Evolutionary conservation across 2,797 vertebrate genomes (phyloP).

Genomic region (Falco columbarius): DNA sequence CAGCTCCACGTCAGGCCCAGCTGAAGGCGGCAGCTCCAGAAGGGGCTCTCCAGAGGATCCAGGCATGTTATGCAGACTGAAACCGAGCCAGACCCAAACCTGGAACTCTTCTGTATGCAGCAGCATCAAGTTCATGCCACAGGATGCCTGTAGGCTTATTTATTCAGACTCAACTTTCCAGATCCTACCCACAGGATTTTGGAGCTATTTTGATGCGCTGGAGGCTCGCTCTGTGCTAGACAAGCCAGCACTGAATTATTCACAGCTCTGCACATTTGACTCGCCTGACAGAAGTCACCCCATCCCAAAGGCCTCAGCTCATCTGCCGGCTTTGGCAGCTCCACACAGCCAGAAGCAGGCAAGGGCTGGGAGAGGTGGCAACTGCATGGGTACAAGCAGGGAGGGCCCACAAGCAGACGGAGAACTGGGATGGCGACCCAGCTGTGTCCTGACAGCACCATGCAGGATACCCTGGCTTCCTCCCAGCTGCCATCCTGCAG

Average conservation of each 20-base stretch:
- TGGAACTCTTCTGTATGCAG: background rate
- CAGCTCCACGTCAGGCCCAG: accelerated
- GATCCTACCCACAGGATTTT: background rate
- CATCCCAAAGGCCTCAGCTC: accelerated
- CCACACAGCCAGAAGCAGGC: background rate
- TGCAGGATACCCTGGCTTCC: background rate
- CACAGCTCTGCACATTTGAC: background rate
- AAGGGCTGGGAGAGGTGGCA: background rate
- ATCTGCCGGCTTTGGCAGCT: background rate
- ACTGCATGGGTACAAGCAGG: background rate
- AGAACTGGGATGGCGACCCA: background rate
- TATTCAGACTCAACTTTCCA: background rate
- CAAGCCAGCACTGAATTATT: background rate
- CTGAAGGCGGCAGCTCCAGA: accelerated
- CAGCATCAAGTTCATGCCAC: background rate
- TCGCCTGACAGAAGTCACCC: background rate
- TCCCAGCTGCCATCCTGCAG: background rate
- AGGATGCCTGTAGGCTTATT: background rate
- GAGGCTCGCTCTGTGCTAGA: background rate
- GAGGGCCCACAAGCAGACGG: background rate
- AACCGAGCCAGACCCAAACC: background rate
- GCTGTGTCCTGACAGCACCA: accelerated
- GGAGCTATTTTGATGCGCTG: background rate
- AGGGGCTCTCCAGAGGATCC: background rate
- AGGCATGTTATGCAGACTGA: background rate